phyloP scores from a whole-genome alignment of 2,113 vertebrate genomes.

The Tachysurus vachellii region DNA sequence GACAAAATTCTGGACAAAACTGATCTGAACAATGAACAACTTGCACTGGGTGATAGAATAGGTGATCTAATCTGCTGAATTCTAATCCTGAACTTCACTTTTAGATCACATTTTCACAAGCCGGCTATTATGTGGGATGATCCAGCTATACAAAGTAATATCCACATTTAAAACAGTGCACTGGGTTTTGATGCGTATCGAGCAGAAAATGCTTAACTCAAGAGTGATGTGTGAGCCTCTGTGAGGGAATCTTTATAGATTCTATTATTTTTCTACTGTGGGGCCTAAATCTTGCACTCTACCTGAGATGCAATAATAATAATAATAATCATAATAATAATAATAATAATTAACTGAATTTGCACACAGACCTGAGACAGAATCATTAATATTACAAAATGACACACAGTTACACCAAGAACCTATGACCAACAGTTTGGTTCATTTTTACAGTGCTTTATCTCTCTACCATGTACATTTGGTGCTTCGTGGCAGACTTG shows the following conservation, averaged over 20 bases:
- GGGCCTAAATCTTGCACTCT: conserved; percentile 72
- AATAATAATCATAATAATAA: no score
- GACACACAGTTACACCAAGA: conserved; percentile 55
- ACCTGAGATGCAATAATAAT: conserved; percentile 78
- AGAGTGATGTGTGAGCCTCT: background rate
- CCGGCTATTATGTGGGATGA: conserved; percentile 69
- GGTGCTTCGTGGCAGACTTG: background rate
- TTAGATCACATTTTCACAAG: conserved; percentile 69
- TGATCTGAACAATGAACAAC: conserved; percentile 58
- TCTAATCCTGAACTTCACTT: conserved; percentile 40
- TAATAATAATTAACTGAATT: conserved; percentile 55
- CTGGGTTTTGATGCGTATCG: conserved; percentile 71
- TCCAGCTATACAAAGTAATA: conserved; percentile 77
- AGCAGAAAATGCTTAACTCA: conserved; percentile 62
- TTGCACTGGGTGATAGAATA: conserved; percentile 57
- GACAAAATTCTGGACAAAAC: conserved; percentile 69
- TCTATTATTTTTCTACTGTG: conserved; percentile 57
- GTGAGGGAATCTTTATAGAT: conserved; percentile 44
- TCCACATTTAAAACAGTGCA: conserved; percentile 75
- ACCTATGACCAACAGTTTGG: conserved; percentile 18
- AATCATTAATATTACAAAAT: conserved; percentile 59
- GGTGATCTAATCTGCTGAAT: conserved; percentile 55
- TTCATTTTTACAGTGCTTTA: conserved; percentile 19
- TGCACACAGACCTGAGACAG: conserved; percentile 77
- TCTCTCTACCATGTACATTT: background rate